Conservation (phyloP, 2,888 invertebrate genomes). For the Pachymerium ferrugineum region DNA sequence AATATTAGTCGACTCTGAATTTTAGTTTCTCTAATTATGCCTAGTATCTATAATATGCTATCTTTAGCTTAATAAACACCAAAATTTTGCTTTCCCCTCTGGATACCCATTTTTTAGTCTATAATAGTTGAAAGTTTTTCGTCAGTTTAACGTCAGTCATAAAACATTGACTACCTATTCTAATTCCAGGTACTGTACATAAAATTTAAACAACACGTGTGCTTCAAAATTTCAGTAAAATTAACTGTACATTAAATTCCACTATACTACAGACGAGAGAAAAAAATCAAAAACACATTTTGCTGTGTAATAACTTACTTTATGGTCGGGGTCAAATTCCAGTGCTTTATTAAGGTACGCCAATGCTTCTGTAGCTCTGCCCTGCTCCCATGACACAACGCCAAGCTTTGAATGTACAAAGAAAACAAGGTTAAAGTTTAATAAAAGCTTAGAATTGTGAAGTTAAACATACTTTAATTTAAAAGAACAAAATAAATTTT, state of each 20-base stretch:
- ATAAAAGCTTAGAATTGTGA: neutral
- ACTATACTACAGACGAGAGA: neutral
- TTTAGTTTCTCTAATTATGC: too few species aligned
- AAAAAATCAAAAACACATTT: neutral
- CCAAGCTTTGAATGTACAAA: conserved; percentile 60
- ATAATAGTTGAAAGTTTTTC: too few species aligned
- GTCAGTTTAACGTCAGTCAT: too few species aligned
- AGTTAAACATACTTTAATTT: neutral
- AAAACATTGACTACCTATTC: too few species aligned
- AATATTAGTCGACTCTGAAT: too few species aligned
- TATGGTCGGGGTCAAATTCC: conserved; percentile 87
- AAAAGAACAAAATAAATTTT: too few species aligned
- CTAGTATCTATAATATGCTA: too few species aligned
- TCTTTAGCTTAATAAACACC: too few species aligned
- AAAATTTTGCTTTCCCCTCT: too few species aligned
- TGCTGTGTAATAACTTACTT: conserved; percentile 45
- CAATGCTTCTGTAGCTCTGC: conserved; percentile 81
- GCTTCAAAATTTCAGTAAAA: neutral
- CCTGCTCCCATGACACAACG: conserved; percentile 88
- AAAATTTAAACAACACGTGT: too few species aligned
- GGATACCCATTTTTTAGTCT: too few species aligned
- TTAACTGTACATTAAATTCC: neutral
- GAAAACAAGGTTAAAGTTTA: conserved; percentile 5
- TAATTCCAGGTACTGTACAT: too few species aligned
- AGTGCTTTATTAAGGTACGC: conserved; percentile 89